Conservation (phyloP, 2,113 vertebrate genomes). For the Perccottus glenii region DNA sequence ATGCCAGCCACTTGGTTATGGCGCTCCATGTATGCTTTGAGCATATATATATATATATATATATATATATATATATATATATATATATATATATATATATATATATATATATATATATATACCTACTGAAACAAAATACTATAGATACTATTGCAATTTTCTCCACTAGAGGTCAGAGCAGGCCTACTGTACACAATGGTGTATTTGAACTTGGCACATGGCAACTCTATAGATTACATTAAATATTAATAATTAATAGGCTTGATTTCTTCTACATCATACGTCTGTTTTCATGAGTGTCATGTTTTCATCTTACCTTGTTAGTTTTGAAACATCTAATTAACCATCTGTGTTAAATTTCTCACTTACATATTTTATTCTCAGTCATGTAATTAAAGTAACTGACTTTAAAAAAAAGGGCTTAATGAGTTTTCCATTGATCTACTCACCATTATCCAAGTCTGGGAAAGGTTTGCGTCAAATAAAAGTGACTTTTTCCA, state of each 20-base stretch:
- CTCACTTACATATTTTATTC: background rate
- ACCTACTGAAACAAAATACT: too few relatives aligned
- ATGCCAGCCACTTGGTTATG: too few relatives aligned
- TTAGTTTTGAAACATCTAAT: background rate
- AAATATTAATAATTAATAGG: too few relatives aligned
- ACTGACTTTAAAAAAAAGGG: slow-evolving; percentile 3
- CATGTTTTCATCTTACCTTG: background rate
- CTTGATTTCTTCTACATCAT: too few relatives aligned
- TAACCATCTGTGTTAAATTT: background rate
- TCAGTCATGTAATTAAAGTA: slow-evolving; percentile 14
- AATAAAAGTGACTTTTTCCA: slow-evolving; percentile 65
- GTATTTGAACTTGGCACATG: background rate
- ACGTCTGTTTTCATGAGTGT: too few relatives aligned
- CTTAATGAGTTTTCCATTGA: slow-evolving; percentile 62
- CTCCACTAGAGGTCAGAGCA: slow-evolving; percentile 7
- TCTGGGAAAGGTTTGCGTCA: slow-evolving; percentile 55
- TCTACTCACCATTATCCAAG: slow-evolving; percentile 33
- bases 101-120: too few relatives aligned
- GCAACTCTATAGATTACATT: background rate
- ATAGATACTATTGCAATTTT: background rate
- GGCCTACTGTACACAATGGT: background rate
- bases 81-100: too few relatives aligned
- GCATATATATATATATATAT: too few relatives aligned
- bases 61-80: too few relatives aligned
- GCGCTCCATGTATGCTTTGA: too few relatives aligned